A percentile compares a stretch with the other conserved stretches of the same genome.
phyloP scores from a whole-genome alignment of 2,888 invertebrate genomes.

The Lampropteryx suffumata region DNA sequence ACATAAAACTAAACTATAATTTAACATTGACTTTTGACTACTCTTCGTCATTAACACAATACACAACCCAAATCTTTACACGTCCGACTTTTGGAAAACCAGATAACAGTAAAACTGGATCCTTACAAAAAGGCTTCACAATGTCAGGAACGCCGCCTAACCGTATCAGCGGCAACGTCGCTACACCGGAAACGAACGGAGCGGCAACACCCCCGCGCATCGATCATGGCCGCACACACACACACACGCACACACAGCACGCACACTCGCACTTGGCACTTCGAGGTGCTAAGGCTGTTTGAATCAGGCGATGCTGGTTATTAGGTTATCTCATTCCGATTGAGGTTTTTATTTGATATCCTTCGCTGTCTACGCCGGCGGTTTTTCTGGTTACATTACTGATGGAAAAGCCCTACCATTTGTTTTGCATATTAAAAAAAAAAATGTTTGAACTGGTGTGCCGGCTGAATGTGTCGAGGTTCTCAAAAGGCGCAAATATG shows the following conservation, averaged over 20 bases:
- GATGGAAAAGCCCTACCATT: not conserved
- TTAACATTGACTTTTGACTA: no score
- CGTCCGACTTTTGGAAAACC: slow-evolving; percentile 7
- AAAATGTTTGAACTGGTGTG: no score
- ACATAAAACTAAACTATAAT: no score
- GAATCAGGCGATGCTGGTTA: slow-evolving; percentile 26
- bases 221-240: slow-evolving; percentile 78
- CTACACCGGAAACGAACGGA: slow-evolving; percentile 84
- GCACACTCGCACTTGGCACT: slow-evolving; percentile 39
- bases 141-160: slow-evolving; percentile 55
- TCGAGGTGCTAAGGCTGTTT: slow-evolving; percentile 37
- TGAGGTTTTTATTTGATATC: slow-evolving; percentile 11
- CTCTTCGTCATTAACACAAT: no score
- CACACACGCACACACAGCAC: slow-evolving; percentile 36
- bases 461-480: no score
- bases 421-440: no score
- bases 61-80: not conserved
- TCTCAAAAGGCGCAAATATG: no score
- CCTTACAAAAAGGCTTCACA: slow-evolving; percentile 41
- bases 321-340: slow-evolving; percentile 19
- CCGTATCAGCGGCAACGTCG: slow-evolving; percentile 63
- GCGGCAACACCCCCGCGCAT: slow-evolving; percentile 85
- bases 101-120: slow-evolving; percentile 22
- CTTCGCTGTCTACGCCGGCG: not conserved
- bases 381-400: slow-evolving; percentile 3